Percentiles rank a stretch among this genome's conserved stretches.
These are phyloP conservation scores for Machimus rusticus DNA, from an alignment of 2,888 invertebrate genomes.

Conservation along the genomic window DNA sequence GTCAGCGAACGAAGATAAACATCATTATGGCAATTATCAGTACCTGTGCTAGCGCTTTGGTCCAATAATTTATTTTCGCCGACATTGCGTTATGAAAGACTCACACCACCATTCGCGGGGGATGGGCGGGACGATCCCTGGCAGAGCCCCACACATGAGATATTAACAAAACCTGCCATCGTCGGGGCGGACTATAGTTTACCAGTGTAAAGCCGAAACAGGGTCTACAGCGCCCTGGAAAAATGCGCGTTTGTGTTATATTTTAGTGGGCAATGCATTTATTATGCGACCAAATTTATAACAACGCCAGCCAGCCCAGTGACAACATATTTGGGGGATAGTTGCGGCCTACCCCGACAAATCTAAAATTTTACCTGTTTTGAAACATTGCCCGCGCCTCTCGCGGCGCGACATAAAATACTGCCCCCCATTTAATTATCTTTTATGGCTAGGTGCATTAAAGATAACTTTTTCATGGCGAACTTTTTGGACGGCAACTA, in stretches of 20 bases:
- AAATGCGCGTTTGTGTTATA: neutral
- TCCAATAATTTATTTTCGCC: conserved; percentile 23
- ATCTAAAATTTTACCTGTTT: conserved; percentile 23
- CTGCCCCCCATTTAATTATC: conserved; percentile 14
- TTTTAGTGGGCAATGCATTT: conserved; percentile 23
- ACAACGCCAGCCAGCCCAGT: neutral
- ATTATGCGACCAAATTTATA: conserved; percentile 26
- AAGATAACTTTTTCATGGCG: neutral
- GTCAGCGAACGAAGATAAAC: conserved; percentile 22
- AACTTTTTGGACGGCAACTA: neutral
- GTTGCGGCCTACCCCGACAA: neutral
- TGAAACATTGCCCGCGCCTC: neutral
- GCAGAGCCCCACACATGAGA: neutral
- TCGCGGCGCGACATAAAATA: neutral
- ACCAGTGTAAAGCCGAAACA: neutral
- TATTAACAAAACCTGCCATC: neutral
- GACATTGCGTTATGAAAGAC: neutral
- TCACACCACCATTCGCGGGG: neutral
- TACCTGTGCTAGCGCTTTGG: conserved; percentile 18
- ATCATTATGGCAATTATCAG: conserved; percentile 34
- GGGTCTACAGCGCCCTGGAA: neutral
- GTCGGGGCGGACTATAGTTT: neutral
- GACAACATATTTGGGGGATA: neutral
- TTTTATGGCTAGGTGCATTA: neutral
- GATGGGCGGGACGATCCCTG: neutral